These are phyloP conservation scores for Onthophagus taurus DNA, from an alignment of 1,140 invertebrate species.

Conservation along the genomic window DNA sequence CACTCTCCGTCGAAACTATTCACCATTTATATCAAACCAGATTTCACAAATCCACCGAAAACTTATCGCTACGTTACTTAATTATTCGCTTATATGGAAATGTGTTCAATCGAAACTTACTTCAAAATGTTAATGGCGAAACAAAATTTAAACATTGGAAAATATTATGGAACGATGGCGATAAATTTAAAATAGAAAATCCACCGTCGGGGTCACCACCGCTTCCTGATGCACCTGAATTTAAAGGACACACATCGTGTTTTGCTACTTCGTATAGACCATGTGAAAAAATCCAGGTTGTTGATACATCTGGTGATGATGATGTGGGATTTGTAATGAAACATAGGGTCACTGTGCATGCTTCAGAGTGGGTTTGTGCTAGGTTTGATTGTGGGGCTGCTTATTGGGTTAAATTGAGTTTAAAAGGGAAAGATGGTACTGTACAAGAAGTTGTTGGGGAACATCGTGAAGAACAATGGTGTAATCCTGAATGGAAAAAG, in stretches of 20 bases:
- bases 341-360: constrained; percentile 31
- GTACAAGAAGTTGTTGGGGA: neutral
- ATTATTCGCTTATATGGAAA: constrained; percentile 28
- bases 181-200: constrained; percentile 33
- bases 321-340: constrained; percentile 28
- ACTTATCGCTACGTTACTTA: constrained; percentile 31
- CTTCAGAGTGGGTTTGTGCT: constrained; percentile 35
- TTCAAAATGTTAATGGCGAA: constrained; percentile 37
- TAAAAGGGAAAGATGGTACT: constrained; percentile 15
- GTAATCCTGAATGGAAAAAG: constrained; percentile 23
- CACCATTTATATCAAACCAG: constrained; percentile 20
- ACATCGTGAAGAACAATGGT: constrained; percentile 20
- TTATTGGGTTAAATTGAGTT: constrained; percentile 21
- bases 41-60: constrained; percentile 20
- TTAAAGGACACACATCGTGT: constrained; percentile 28
- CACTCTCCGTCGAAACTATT: constrained; percentile 25
- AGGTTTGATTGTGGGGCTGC: constrained; percentile 36
- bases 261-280: constrained; percentile 36
- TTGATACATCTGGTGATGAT: constrained; percentile 21
- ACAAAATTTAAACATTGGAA: constrained; percentile 32
- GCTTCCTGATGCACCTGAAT: constrained; percentile 25
- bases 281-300: constrained; percentile 32
- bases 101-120: constrained; percentile 32
- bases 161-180: constrained; percentile 30
- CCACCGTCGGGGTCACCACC: constrained; percentile 26